These are phyloP conservation scores for Alaudala cheleensis DNA, from an alignment of 2,113 vertebrate genomes.

Conservation along the genomic window DNA sequence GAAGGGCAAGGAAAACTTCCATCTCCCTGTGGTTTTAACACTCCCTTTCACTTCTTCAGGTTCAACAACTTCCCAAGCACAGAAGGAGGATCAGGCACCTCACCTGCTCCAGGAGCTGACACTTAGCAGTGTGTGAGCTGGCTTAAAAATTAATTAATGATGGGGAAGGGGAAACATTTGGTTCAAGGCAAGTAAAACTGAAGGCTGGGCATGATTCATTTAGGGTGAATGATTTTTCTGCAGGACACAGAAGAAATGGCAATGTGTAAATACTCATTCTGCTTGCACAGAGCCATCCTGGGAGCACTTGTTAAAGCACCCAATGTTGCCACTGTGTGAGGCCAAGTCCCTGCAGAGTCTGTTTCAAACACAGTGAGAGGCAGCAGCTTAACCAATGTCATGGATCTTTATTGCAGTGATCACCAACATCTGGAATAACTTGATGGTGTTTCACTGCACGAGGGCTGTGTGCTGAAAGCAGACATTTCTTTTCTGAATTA, in stretches of 20 bases:
- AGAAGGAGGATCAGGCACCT: not conserved
- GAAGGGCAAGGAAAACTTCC: not conserved
- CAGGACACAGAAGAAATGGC: not conserved
- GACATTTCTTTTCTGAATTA: not conserved
- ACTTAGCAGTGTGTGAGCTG: rapidly evolving
- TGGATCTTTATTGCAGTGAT: rapidly evolving
- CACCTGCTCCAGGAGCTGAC: too few relatives aligned
- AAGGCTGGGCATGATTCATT: not conserved
- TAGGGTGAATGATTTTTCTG: not conserved
- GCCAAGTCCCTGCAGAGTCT: not conserved
- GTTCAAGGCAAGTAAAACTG: not conserved
- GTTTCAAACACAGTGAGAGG: not conserved
- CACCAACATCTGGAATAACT: not conserved
- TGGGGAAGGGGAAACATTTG: not conserved
- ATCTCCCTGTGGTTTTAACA: not conserved
- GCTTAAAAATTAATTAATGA: not conserved
- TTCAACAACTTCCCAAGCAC: not conserved
- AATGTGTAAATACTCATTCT: not conserved
- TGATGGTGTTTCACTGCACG: rapidly evolving
- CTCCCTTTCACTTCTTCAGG: not conserved
- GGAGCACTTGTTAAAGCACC: not conserved
- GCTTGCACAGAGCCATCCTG: not conserved
- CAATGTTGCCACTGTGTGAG: not conserved
- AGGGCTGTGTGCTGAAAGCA: not conserved
- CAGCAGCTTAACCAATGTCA: not conserved